phyloP scores from a whole-genome alignment of 1,140 invertebrate genomes.

The Drosophila chauvacae region DNA sequence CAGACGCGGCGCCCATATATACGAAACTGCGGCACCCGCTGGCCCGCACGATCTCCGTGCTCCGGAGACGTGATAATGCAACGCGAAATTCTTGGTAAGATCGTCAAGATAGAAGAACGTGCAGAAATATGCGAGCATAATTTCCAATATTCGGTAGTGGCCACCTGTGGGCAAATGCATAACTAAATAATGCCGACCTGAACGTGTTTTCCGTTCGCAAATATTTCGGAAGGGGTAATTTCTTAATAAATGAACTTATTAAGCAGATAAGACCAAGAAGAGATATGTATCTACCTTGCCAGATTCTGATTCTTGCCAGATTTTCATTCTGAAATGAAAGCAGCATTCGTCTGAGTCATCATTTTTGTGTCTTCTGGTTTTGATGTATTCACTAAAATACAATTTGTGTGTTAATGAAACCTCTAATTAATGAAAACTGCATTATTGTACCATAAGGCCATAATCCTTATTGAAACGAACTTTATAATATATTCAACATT shows the following conservation, averaged over 20 bases:
- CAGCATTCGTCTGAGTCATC: background rate
- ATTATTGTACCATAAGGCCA: background rate
- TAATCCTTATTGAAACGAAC: background rate
- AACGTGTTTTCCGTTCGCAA: slow-evolving; percentile 36
- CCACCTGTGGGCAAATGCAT: slow-evolving; percentile 7
- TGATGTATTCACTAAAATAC: no score
- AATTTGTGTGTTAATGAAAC: background rate
- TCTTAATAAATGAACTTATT: slow-evolving; percentile 26
- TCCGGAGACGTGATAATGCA: slow-evolving; percentile 45
- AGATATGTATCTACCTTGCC: background rate
- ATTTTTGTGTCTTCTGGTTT: background rate
- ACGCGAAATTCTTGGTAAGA: slow-evolving; percentile 59
- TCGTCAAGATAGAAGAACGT: slow-evolving; percentile 55
- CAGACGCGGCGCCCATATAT: slow-evolving; percentile 47
- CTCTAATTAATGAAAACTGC: background rate
- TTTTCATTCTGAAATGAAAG: slow-evolving; percentile 7
- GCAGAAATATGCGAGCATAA: slow-evolving; percentile 49
- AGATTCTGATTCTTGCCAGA: background rate
- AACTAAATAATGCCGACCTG: slow-evolving; percentile 18
- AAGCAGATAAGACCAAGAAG: slow-evolving; percentile 4
- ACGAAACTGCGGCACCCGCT: slow-evolving; percentile 1
- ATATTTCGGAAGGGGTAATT: background rate
- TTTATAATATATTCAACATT: slow-evolving; percentile 15
- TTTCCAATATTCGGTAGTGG: slow-evolving; percentile 26
- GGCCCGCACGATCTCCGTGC: slow-evolving; percentile 48